Percentiles rank a stretch among this genome's conserved stretches.
These are phyloP conservation scores for Paramacrobiotus metropolitanus DNA, from an alignment of 1,140 invertebrate genomes.

Conservation along the genomic window DNA sequence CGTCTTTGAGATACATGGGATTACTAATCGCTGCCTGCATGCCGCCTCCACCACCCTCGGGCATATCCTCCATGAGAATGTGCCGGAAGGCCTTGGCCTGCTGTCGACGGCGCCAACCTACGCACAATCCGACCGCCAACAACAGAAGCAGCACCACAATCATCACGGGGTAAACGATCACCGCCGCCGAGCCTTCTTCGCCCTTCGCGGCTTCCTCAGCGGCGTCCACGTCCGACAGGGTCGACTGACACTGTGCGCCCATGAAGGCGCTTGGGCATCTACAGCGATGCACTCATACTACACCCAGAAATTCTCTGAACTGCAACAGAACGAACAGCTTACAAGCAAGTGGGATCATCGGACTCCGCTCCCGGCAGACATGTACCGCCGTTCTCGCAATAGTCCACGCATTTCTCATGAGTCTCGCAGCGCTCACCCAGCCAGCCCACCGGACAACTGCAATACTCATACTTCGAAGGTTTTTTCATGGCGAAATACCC, in stretches of 20 bases:
- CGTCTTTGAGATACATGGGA: constrained; percentile 51
- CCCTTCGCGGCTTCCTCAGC: neutral
- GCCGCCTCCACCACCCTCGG: constrained; percentile 15
- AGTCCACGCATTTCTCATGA: constrained; percentile 26
- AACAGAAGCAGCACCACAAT: constrained; percentile 11
- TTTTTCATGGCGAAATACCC: constrained; percentile 11
- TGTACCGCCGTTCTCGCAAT: constrained; percentile 33
- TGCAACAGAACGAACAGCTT: constrained; percentile 13
- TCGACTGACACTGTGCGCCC: constrained; percentile 21
- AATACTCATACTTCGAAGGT: constrained; percentile 17
- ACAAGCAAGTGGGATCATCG: constrained; percentile 22
- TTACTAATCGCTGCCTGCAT: constrained; percentile 46
- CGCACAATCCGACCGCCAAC: constrained; percentile 15
- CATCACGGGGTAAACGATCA: constrained; percentile 11
- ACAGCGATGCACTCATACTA: neutral
- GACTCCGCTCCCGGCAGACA: too few species aligned
- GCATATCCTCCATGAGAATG: constrained; percentile 42
- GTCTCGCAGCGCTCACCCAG: constrained; percentile 32
- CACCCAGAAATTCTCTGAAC: neutral
- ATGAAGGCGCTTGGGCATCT: constrained; percentile 20
- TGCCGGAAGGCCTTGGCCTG: constrained; percentile 44
- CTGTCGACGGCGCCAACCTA: constrained; percentile 14
- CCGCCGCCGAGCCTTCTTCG: constrained; percentile 10
- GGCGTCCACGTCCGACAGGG: neutral
- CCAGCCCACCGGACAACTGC: constrained; percentile 26